phyloP scores from a whole-genome alignment of 2,797 vertebrate species.

The Garrulus glandarius region DNA sequence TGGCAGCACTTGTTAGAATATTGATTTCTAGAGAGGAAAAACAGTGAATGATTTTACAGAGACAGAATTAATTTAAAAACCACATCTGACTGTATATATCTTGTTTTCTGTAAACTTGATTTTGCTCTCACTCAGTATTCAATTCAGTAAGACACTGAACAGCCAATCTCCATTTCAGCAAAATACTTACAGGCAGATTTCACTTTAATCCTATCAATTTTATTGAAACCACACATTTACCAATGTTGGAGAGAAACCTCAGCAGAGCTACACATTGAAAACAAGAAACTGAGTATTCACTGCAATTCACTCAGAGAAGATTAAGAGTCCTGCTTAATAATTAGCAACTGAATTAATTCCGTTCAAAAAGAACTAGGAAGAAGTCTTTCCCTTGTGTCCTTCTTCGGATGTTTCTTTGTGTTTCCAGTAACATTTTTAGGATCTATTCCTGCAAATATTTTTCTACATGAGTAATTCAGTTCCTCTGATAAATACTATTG shows the following conservation, averaged over 20 bases:
- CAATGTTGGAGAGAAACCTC: neutral
- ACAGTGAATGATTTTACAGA: neutral
- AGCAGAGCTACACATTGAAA: neutral
- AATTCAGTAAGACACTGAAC: neutral
- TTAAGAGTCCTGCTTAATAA: neutral
- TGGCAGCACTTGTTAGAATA: neutral
- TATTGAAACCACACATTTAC: neutral
- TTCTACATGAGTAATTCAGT: slow-evolving; percentile 9
- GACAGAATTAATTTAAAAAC: neutral
- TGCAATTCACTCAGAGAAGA: neutral
- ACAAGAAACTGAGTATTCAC: neutral
- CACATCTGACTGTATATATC: neutral
- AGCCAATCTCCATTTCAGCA: neutral
- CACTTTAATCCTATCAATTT: neutral
- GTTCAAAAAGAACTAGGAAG: neutral
- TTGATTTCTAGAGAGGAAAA: neutral
- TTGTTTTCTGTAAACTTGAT: neutral
- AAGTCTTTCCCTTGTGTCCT: neutral
- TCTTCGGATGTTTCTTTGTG: neutral
- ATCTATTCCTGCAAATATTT: slow-evolving; percentile 5
- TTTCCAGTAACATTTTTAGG: neutral
- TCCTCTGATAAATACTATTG: slow-evolving; percentile 23
- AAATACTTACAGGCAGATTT: neutral
- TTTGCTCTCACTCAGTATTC: neutral
- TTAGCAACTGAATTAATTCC: neutral